A percentile compares a stretch with the other conserved stretches of the same genome.
Conservation (phyloP, 2,888 invertebrate species). For the Chaetoderma sp. region DNA sequence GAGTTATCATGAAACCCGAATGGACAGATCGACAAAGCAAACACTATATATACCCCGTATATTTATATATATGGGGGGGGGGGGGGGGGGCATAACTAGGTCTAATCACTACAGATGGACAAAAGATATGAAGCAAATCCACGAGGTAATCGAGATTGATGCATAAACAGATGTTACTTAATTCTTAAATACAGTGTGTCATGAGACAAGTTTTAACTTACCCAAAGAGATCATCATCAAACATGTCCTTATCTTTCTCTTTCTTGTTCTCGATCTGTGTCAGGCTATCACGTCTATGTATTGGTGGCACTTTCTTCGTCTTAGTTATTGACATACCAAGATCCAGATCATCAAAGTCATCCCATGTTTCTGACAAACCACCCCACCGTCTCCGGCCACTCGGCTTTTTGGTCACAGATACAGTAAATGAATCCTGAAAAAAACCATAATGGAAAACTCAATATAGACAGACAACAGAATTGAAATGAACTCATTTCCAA, state of each 20-base stretch:
- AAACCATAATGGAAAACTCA: neutral
- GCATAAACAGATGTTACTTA: no score
- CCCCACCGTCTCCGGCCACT: constrained; percentile 65
- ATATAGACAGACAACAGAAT: neutral
- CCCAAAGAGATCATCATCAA: constrained; percentile 59
- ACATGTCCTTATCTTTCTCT: constrained; percentile 42
- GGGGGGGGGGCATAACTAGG: no score
- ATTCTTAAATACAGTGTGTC: no score
- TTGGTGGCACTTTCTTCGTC: constrained; percentile 36
- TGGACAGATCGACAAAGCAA: no score
- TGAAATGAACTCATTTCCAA: no score
- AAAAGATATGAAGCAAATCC: no score
- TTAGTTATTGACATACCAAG: constrained; percentile 44
- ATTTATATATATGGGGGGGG: no score
- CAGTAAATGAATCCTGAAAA: constrained; percentile 29
- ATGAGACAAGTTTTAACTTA: constrained; percentile 40
- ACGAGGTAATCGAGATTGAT: no score
- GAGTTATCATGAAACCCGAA: no score
- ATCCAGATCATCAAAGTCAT: constrained; percentile 64
- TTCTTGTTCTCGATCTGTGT: constrained; percentile 31
- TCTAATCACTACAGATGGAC: no score
- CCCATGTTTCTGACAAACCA: constrained; percentile 60
- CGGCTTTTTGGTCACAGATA: constrained; percentile 54
- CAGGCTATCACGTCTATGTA: constrained; percentile 39
- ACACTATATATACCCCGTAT: no score